A percentile compares a stretch with the other conserved stretches of the same genome.
phyloP scores from a whole-genome alignment of 2,888 invertebrate species.

The Poecilobothrus nobilitatus region DNA sequence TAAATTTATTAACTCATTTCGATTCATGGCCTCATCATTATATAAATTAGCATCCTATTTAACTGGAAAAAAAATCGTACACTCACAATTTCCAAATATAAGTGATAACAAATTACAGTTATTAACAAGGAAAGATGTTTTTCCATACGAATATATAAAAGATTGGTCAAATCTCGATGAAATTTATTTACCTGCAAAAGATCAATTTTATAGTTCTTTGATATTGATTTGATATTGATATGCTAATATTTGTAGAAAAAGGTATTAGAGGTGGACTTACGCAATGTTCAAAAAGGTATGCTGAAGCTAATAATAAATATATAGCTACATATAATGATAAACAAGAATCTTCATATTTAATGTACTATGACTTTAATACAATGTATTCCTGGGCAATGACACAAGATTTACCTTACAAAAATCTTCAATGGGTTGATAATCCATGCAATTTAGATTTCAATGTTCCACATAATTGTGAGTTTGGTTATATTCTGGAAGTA shows the following conservation, averaged over 20 bases:
- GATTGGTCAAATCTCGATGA: conserved; percentile 10
- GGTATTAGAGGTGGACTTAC: not conserved
- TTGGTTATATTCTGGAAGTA: conserved; percentile 30
- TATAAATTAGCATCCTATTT: conserved; percentile 12
- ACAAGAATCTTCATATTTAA: no score
- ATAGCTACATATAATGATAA: not conserved
- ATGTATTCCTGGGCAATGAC: no score
- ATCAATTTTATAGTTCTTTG: conserved; percentile 13
- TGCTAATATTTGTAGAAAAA: not conserved
- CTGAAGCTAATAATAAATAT: conserved; percentile 8
- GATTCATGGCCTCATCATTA: conserved; percentile 10
- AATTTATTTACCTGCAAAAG: conserved; percentile 8
- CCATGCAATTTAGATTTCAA: conserved; percentile 19
- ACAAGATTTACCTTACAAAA: no score
- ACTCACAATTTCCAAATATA: conserved; percentile 7
- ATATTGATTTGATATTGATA: conserved; percentile 14
- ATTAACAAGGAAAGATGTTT: no score
- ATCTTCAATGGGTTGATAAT: no score
- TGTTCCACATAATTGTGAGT: conserved; percentile 16
- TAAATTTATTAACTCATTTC: conserved; percentile 13
- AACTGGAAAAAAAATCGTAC: not conserved
- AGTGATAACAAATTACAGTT: no score
- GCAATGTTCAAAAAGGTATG: not conserved
- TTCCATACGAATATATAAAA: no score
- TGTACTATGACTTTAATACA: no score